These are phyloP conservation scores for Pseudomyrmex pallidus DNA, from an alignment of 1,140 invertebrate genomes.

Conservation along the genomic window DNA sequence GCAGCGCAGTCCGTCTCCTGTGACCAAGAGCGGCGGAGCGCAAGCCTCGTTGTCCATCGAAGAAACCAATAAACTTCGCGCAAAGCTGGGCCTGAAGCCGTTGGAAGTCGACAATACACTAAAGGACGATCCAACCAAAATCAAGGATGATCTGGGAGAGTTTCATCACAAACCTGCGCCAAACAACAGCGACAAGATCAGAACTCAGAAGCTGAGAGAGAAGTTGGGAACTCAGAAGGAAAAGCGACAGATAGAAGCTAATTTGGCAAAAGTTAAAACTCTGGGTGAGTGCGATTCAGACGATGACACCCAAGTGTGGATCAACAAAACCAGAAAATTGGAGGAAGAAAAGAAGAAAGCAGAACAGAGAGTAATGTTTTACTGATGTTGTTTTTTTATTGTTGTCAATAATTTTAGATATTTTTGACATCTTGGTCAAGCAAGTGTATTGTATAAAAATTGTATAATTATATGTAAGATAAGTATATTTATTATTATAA, in stretches of 20 bases:
- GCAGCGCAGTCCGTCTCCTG: conserved; percentile 79
- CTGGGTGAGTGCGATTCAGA: conserved; percentile 92
- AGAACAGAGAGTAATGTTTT: conserved; percentile 90
- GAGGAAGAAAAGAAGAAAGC: conserved; percentile 94
- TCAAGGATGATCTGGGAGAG: conserved; percentile 94
- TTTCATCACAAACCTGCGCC: conserved; percentile 97
- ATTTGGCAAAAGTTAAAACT: conserved; percentile 87
- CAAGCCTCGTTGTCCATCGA: conserved; percentile 92
- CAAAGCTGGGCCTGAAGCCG: conserved; percentile 97
- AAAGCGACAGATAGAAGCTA: conserved; percentile 91
- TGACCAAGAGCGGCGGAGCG: conserved; percentile 81
- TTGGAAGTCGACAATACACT: conserved; percentile 88
- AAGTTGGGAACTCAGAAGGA: conserved; percentile 92
- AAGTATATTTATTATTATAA: too few species aligned
- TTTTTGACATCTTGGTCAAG: too few species aligned
- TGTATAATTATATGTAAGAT: too few species aligned
- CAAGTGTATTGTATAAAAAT: too few species aligned
- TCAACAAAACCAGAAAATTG: conserved; percentile 91
- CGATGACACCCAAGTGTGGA: conserved; percentile 91
- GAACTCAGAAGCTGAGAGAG: conserved; percentile 93
- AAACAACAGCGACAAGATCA: conserved; percentile 91
- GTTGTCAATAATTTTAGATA: not conserved
- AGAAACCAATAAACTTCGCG: conserved; percentile 96
- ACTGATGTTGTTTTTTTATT: not conserved
- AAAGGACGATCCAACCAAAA: conserved; percentile 85